Percentiles rank a stretch among this genome's conserved stretches.
These are phyloP conservation scores for Anarhynchus alexandrinus DNA, from an alignment of 2,113 vertebrate species.

Conservation along the genomic window DNA sequence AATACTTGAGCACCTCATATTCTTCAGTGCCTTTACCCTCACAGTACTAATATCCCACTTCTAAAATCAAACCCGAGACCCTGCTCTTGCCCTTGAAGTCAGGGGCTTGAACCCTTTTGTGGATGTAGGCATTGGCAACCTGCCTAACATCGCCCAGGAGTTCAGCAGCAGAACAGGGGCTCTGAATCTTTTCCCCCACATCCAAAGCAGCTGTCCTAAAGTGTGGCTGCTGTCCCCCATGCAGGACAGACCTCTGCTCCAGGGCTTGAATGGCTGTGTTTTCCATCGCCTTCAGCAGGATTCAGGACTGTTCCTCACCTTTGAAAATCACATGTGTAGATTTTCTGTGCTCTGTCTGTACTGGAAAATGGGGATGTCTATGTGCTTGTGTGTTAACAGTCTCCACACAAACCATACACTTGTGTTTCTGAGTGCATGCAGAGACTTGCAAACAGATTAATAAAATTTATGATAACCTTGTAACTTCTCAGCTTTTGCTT, in stretches of 20 bases:
- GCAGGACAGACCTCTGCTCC: background rate
- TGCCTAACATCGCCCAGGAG: background rate
- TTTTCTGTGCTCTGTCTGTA: background rate
- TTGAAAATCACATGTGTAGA: background rate
- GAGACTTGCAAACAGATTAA: background rate
- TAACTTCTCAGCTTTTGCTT: background rate
- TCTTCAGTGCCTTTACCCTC: background rate
- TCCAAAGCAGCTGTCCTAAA: background rate
- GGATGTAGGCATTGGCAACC: background rate
- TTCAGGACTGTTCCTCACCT: background rate
- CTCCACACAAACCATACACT: background rate
- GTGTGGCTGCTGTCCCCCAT: background rate
- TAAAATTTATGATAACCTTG: background rate
- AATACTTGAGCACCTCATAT: background rate
- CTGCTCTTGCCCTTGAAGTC: background rate
- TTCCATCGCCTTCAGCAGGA: background rate
- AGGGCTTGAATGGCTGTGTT: background rate
- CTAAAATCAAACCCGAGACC: background rate
- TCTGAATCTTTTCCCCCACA: background rate
- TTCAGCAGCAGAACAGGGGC: background rate
- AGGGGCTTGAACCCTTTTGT: background rate
- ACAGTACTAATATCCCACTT: background rate
- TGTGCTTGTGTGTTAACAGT: background rate
- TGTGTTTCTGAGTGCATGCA: background rate
- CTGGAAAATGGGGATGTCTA: background rate